Percentiles rank a stretch among this genome's conserved stretches.
Conservation (phyloP, 2,888 invertebrate genomes). For the Ormyrus labotus region DNA sequence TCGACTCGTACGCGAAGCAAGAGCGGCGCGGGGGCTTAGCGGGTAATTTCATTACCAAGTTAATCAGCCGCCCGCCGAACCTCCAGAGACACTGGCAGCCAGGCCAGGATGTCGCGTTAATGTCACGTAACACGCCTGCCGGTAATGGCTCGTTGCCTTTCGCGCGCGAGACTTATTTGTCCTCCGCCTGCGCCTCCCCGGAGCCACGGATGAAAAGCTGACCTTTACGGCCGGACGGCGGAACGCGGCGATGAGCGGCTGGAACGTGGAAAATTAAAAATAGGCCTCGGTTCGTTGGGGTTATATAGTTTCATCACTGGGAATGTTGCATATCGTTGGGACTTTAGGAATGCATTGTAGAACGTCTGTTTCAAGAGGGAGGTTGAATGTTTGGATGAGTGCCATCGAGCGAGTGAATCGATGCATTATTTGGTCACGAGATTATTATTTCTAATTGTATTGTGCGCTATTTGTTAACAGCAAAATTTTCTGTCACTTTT, state of each 20-base stretch:
- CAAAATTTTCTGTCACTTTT: too few species aligned
- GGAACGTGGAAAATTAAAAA: background rate
- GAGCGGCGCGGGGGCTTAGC: background rate
- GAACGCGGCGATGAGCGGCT: background rate
- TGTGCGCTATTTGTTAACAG: too few species aligned
- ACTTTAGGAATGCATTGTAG: too few species aligned
- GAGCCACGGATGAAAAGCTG: slow-evolving; percentile 2
- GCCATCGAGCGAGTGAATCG: too few species aligned
- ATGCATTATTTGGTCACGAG: too few species aligned
- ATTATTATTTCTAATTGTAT: too few species aligned
- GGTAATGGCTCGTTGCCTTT: slow-evolving; percentile 39
- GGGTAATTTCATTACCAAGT: slow-evolving; percentile 67
- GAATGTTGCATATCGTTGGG: too few species aligned
- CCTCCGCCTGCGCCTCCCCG: background rate
- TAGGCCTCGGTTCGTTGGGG: too few species aligned
- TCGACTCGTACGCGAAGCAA: slow-evolving; percentile 14
- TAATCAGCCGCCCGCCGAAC: slow-evolving; percentile 64
- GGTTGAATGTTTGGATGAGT: too few species aligned
- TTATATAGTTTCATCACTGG: too few species aligned
- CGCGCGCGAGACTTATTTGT: slow-evolving; percentile 18
- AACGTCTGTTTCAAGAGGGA: too few species aligned
- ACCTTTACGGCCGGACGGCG: background rate
- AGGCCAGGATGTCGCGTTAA: slow-evolving; percentile 64
- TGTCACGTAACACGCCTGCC: slow-evolving; percentile 68
- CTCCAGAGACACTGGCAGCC: slow-evolving; percentile 36